A percentile compares a stretch with the other conserved stretches of the same genome.
Evolutionary conservation across 2,113 vertebrate genomes (phyloP).

Genomic region (Sorex fumeus): DNA sequence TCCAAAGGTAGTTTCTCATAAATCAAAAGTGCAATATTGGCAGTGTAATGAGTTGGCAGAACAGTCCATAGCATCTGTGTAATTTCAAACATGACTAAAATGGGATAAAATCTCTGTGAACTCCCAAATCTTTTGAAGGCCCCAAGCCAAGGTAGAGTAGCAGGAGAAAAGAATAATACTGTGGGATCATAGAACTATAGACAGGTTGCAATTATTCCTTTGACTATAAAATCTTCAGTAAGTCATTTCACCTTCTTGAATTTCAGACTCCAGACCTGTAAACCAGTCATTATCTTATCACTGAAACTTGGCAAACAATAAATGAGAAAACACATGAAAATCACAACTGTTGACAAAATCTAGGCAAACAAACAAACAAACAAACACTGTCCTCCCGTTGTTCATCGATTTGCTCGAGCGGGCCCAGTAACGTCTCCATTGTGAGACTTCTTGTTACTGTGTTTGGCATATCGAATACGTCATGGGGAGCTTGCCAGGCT

Average conservation of each 20-base stretch:
- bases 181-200: neutral
- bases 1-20: conserved; percentile 16
- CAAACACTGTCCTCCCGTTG: too few species aligned
- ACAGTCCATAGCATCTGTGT: neutral
- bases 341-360: neutral
- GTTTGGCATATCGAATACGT: too few species aligned
- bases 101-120: neutral
- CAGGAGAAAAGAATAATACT: neutral
- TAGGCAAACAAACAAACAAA: too few species aligned
- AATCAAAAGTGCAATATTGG: neutral
- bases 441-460: too few species aligned
- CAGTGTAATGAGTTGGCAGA: neutral
- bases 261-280: neutral
- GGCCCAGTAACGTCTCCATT: too few species aligned
- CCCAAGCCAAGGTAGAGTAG: neutral
- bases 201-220: neutral
- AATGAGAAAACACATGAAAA: neutral
- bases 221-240: neutral
- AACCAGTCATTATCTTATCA: neutral
- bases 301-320: conserved; percentile 22
- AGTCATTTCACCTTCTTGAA: neutral
- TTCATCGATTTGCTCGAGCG: too few species aligned
- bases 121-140: neutral
- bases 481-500: too few species aligned
- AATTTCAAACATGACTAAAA: neutral